These are phyloP conservation scores for Meloidogyne exigua DNA, from an alignment of 1,140 invertebrate genomes.

Conservation along the genomic window DNA sequence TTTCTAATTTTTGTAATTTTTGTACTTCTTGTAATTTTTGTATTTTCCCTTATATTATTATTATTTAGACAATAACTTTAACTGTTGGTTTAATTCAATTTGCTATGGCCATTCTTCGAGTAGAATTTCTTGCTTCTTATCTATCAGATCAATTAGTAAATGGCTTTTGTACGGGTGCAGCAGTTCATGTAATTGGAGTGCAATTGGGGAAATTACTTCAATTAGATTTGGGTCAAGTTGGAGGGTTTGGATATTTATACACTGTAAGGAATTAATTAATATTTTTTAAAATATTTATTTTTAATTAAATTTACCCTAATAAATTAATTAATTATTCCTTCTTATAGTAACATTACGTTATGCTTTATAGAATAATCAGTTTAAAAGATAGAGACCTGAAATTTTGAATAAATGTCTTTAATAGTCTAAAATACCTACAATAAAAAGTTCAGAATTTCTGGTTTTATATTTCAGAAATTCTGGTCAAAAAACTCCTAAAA, in stretches of 20 bases:
- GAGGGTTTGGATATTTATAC: conserved; percentile 42
- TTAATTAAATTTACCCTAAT: background rate
- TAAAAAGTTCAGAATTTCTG: too few relatives aligned
- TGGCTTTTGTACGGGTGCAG: conserved; percentile 45
- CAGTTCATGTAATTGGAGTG: conserved; percentile 48
- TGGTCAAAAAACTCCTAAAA: too few relatives aligned
- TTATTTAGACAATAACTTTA: conserved; percentile 32
- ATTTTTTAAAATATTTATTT: background rate
- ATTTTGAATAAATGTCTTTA: too few relatives aligned
- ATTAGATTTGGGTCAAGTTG: conserved; percentile 19
- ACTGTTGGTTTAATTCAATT: conserved; percentile 45
- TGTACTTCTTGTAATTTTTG: background rate
- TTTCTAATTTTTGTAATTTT: conserved; percentile 48
- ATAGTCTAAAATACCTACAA: too few relatives aligned
- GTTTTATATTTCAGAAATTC: too few relatives aligned
- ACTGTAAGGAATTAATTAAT: conserved; percentile 25
- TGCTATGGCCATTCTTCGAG: conserved; percentile 35
- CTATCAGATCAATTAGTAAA: conserved; percentile 55
- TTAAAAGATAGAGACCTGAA: too few relatives aligned
- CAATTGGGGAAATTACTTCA: conserved; percentile 45
- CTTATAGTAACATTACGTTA: too few relatives aligned
- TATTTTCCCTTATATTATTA: background rate
- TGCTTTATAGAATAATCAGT: too few relatives aligned
- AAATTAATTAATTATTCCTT: background rate
- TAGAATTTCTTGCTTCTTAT: conserved; percentile 50